Base-by-base conservation (phyloP, 2,797 vertebrate species). In the Falco biarmicus region DNA sequence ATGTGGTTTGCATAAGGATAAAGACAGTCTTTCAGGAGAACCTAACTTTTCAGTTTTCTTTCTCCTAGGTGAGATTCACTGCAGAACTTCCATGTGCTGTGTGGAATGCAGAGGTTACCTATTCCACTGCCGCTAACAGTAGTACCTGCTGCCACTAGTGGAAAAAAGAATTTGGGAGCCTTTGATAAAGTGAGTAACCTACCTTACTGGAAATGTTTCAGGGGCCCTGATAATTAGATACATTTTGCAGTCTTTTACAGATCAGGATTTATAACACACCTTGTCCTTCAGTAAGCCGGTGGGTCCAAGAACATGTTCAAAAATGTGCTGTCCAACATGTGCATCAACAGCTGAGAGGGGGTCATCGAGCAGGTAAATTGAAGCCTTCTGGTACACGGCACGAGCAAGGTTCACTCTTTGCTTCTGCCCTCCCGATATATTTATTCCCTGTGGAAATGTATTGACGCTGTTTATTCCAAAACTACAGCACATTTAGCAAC, bases 351-450 rank as follows among this genome's bases (percentile, higher is more conserved):
- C 99, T 7, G 99, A 98, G 84, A 99, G 98, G 0, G 99, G 99
- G 73, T 99, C 99, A 32, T 99, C 99, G n/a, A 99, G 91, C 32
- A 99, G 97, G 97, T 99, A 99, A 4, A 99, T 86, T 0, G 99
- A 98, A 41, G 99, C 99, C 87, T 98, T 99, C 96, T 98, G 98
- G 97, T 99, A 99, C 81, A 99, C 98, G 0, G 99, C 99, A 83
- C 99, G 98, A 75, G 99, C 99, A 48, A 99, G 97, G 83, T 90
- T 98, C 89, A 99, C 98, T 63, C 99, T 98, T 97, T 99, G 99
- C 96, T 99, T 99, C 98, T 99, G 99, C 54, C 99, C 99, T 41
- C 99, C 99, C 1, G 99, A 99, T 15, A 99, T 98, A 87, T 99
- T 99, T 93, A 99, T 96, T 45, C 99, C 99, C 99, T 99, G 96